Conservation (phyloP, 2,113 vertebrate species). For the Scatophagus argus region DNA sequence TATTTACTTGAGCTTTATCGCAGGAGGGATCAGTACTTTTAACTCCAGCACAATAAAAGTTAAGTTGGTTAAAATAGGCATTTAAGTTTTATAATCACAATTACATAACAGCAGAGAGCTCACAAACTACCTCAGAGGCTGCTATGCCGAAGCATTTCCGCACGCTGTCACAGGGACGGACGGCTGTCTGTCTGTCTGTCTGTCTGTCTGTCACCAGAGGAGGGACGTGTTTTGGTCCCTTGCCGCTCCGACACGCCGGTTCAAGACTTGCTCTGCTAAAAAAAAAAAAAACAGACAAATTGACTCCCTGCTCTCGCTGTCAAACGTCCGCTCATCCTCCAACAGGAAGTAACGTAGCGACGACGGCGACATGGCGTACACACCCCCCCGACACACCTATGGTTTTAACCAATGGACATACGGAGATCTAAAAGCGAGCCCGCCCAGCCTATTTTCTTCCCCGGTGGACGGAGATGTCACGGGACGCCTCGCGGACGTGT, state of each 20-base stretch:
- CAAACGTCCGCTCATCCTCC: constrained; percentile 10
- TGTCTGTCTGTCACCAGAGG: background rate
- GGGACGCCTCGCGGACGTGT: too few species aligned
- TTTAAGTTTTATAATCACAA: background rate
- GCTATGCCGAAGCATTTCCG: constrained; percentile 40
- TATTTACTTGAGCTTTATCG: background rate
- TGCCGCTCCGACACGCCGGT: constrained; percentile 17
- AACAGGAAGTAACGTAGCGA: constrained; percentile 63
- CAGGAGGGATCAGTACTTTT: background rate
- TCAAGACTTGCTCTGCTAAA: background rate
- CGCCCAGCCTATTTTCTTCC: too few species aligned
- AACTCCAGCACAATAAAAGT: background rate
- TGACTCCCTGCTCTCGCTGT: constrained; percentile 1
- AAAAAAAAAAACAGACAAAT: background rate
- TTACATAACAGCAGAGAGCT: constrained; percentile 23
- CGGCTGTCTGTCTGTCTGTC: too few species aligned
- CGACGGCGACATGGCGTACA: background rate
- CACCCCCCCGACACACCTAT: constrained; percentile 83
- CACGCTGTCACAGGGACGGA: constrained; percentile 1
- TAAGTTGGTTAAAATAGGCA: background rate
- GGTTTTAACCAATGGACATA: constrained; percentile 69
- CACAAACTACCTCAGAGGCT: constrained; percentile 54
- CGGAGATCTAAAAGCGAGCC: background rate
- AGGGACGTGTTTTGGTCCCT: constrained; percentile 11
- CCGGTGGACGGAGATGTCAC: too few species aligned